Conservation (phyloP, 2,113 vertebrate genomes). For the Gadus chalcogrammus region DNA sequence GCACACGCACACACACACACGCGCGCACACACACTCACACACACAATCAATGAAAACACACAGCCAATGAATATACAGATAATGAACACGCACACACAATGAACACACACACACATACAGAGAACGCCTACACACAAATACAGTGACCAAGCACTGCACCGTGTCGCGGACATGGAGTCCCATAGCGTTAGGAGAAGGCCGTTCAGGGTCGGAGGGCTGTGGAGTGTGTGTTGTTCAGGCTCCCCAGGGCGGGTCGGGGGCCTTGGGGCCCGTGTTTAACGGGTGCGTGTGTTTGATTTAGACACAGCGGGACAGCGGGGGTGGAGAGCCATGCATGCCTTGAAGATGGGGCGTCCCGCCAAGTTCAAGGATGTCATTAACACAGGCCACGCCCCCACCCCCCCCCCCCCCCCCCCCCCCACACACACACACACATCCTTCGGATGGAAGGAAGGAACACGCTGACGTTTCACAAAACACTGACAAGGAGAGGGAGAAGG, state of each 20-base stretch:
- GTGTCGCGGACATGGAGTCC: no score
- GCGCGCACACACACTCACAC: not conserved
- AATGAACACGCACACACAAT: not conserved
- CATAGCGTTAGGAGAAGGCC: slow-evolving; percentile 31
- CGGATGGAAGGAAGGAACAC: slow-evolving; percentile 31
- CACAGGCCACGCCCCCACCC: slow-evolving; percentile 26
- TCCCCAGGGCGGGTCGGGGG: slow-evolving; percentile 10
- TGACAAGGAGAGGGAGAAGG: slow-evolving; percentile 2
- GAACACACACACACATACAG: not conserved
- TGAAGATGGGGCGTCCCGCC: slow-evolving; percentile 56
- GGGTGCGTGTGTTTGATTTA: slow-evolving; percentile 70
- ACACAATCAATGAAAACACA: not conserved
- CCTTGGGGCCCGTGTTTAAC: slow-evolving; percentile 60
- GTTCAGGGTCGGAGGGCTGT: slow-evolving; percentile 57
- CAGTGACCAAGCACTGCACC: not conserved
- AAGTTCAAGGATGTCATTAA: slow-evolving; percentile 66
- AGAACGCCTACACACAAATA: not conserved
- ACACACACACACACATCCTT: slow-evolving; percentile 32
- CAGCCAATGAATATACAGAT: no score
- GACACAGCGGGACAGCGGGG: slow-evolving; percentile 53
- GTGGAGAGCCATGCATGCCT: slow-evolving; percentile 46
- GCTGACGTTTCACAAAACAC: slow-evolving; percentile 64
- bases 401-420: slow-evolving; percentile 30
- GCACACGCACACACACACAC: not conserved
- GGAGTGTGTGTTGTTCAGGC: slow-evolving; percentile 55